Base-by-base conservation (phyloP, 2,888 invertebrate genomes). In the Cheilosia vernalis region DNA sequence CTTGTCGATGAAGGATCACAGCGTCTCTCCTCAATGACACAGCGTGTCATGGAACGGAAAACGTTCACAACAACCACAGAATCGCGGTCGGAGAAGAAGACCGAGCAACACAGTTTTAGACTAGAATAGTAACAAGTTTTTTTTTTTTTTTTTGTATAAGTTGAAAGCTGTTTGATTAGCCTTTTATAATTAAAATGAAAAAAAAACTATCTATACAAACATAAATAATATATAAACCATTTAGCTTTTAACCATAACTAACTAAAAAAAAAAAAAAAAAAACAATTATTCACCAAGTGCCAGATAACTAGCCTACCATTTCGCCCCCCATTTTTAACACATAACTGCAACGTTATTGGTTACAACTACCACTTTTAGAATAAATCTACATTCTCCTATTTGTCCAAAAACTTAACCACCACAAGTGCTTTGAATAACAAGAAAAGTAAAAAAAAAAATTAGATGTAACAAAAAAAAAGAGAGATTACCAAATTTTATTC, bases 11-110 rank as follows among this genome's bases (percentile, higher is more conserved):
- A 90, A 83, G 91, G 91, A 60, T 92, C 92, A 4, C 89, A 91
- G 61, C 90, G 92, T 5, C 88, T 92, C 63, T 89, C 90, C 58
- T 92, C 92, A 44, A 92, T 92, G 89, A 92, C 92, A 24, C 92
- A 92, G 87, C 91, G 92, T 30, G 92, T 92, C 55, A 89, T 92
- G 90, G 92, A 92, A 88, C 90, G 92, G 66, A 91, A 92, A 89
- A 91, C 91, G 58, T 91, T 90, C 69, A 91, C 92, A 24, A 90
- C 91, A 69, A 92, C 91, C 47, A 91, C 92, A 55, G 92, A 92
- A 87, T 91, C 92, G 53, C 89, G 90, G 42, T 90, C 91, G 40
- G 92, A 92, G 78, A 91, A 91, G 87, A 92, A 92, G 88, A 91
- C 91, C 74, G 91, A 92, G 86, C 90, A 91, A 87, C 92, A 91